A percentile compares a stretch with the other conserved stretches of the same genome.
Conservation (phyloP, 1,140 invertebrate genomes). For the Frieseomelitta varia region DNA sequence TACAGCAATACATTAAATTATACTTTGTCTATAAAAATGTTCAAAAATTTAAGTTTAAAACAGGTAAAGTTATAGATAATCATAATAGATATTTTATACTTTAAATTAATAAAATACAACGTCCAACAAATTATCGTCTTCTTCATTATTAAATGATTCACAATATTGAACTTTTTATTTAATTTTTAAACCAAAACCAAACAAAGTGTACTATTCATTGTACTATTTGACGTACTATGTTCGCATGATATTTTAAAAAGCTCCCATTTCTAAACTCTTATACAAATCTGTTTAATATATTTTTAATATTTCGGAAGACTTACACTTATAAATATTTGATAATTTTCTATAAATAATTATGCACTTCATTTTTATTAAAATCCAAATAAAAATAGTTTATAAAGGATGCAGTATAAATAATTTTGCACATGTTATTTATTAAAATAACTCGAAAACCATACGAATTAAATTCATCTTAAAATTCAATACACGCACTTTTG, state of each 20-base stretch:
- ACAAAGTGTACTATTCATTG: background rate
- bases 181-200: background rate
- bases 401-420: conserved; percentile 7
- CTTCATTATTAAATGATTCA: background rate
- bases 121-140: background rate
- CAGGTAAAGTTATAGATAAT: too few relatives aligned
- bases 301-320: conserved; percentile 19
- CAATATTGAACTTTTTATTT: background rate
- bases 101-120: background rate
- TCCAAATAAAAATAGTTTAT: conserved; percentile 12
- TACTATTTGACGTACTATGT: too few relatives aligned
- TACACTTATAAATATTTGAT: conserved; percentile 12
- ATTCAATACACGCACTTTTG: too few relatives aligned
- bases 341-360: conserved; percentile 18
- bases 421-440: conserved; percentile 4
- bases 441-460: conserved; percentile 15
- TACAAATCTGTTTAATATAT: background rate
- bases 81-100: background rate
- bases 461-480: background rate
- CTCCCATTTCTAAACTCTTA: background rate
- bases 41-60: too few relatives aligned
- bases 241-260: too few relatives aligned
- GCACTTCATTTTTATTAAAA: conserved; percentile 23
- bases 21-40: background rate
- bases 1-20: background rate